A percentile compares a stretch with the other conserved stretches of the same genome.
Conservation (phyloP, 1,140 invertebrate genomes). For the Nymphalis io region DNA sequence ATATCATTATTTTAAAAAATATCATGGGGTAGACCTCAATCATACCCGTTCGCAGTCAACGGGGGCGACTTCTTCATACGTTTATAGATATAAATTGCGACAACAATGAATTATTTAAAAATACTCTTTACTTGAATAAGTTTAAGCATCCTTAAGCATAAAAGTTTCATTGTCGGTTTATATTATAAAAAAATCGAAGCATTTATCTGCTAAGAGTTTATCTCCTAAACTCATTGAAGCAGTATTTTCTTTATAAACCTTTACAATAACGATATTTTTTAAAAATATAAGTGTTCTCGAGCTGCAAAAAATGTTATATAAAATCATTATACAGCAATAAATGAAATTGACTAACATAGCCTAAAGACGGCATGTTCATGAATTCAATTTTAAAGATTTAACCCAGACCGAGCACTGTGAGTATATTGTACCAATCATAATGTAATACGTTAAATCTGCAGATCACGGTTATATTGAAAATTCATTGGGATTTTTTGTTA, state of each 20-base stretch:
- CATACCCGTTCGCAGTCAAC: too few species aligned
- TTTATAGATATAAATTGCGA: too few species aligned
- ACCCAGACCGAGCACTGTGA: too few species aligned
- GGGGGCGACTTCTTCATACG: too few species aligned
- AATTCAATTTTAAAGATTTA: background rate
- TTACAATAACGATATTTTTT: slow-evolving; percentile 27
- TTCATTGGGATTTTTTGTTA: too few species aligned
- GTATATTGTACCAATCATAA: too few species aligned
- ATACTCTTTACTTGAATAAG: background rate
- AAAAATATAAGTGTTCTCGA: slow-evolving; percentile 20
- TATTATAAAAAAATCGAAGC: slow-evolving; percentile 4
- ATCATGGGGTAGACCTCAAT: too few species aligned
- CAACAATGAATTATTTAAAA: too few species aligned
- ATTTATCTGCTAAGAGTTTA: slow-evolving; percentile 29
- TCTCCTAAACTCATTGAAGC: slow-evolving; percentile 13
- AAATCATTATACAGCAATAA: slow-evolving; percentile 29
- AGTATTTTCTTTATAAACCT: slow-evolving; percentile 24
- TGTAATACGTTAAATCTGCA: too few species aligned
- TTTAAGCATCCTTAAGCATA: background rate
- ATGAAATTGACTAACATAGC: slow-evolving; percentile 5
- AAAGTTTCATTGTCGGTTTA: slow-evolving; percentile 1
- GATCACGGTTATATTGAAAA: too few species aligned
- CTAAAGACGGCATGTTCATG: background rate
- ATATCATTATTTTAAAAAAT: too few species aligned
- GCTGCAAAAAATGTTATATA: slow-evolving; percentile 33